These are phyloP conservation scores for Agrotis segetum DNA, from an alignment of 2,888 invertebrate genomes.

Conservation along the genomic window DNA sequence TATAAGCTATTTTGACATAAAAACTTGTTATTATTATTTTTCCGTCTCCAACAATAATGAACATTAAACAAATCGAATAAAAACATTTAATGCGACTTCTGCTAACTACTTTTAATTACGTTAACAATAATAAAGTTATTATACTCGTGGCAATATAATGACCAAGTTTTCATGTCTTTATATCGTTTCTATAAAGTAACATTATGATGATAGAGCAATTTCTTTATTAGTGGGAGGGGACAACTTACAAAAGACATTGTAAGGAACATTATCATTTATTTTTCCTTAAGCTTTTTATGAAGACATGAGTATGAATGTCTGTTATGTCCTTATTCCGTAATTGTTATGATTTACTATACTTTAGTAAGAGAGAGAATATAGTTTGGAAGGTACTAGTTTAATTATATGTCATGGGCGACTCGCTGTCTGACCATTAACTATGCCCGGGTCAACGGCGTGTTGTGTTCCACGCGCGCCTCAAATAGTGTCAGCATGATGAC, in stretches of 20 bases:
- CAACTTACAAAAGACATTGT: conserved; percentile 20
- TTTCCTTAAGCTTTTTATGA: conserved; percentile 14
- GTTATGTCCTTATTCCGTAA: conserved; percentile 4
- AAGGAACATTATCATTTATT: conserved; percentile 26
- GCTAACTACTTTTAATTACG: conserved; percentile 3
- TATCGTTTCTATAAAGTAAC: conserved; percentile 32
- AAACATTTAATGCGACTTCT: neutral
- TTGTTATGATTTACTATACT: conserved; percentile 17
- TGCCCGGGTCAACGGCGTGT: too few species aligned
- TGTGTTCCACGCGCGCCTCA: too few species aligned
- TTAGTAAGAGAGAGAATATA: neutral
- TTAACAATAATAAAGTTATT: neutral
- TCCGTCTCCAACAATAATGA: neutral
- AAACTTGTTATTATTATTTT: neutral
- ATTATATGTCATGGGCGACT: too few species aligned
- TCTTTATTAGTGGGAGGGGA: conserved; percentile 44
- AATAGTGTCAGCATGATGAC: too few species aligned
- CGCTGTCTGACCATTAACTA: too few species aligned
- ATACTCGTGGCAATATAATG: conserved; percentile 19
- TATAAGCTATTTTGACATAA: too few species aligned
- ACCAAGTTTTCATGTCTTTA: conserved; percentile 40
- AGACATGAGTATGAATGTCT: conserved; percentile 11
- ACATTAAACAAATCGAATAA: neutral
- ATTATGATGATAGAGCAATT: conserved; percentile 62
- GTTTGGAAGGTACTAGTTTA: neutral